These are phyloP conservation scores for Lycocerus yunnanus DNA, from an alignment of 2,888 invertebrate genomes.

Conservation along the genomic window DNA sequence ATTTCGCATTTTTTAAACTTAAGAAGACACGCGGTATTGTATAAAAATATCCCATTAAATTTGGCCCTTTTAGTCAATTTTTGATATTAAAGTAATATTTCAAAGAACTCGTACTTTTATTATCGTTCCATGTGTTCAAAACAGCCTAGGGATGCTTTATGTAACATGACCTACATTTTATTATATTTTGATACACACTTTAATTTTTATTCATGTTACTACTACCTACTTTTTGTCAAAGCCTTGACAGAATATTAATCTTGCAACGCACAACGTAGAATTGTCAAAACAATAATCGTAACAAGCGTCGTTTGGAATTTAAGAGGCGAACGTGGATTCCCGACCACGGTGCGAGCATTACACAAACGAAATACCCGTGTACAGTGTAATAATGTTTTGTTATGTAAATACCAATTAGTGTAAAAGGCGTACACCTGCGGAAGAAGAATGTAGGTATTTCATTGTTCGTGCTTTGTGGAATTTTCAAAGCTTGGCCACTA, in stretches of 20 bases:
- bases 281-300: neutral
- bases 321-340: no score
- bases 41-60: slow-evolving; percentile 5
- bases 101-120: slow-evolving; percentile 6
- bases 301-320: no score
- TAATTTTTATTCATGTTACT: neutral
- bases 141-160: neutral
- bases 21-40: neutral
- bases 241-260: neutral
- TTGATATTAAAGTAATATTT: slow-evolving; percentile 17
- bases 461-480: neutral
- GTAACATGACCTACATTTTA: neutral
- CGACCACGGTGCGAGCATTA: no score
- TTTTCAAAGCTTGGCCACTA: neutral
- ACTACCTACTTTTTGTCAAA: neutral
- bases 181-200: slow-evolving; percentile 3
- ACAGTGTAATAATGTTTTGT: neutral
- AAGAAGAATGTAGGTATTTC: neutral
- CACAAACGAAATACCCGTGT: no score
- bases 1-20: slow-evolving; percentile 1
- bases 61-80: slow-evolving; percentile 12
- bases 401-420: neutral
- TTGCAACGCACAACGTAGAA: neutral
- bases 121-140: slow-evolving; percentile 4
- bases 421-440: neutral